Base-by-base conservation (phyloP, 2,797 vertebrate species). In the Intellagama lesueurii region DNA sequence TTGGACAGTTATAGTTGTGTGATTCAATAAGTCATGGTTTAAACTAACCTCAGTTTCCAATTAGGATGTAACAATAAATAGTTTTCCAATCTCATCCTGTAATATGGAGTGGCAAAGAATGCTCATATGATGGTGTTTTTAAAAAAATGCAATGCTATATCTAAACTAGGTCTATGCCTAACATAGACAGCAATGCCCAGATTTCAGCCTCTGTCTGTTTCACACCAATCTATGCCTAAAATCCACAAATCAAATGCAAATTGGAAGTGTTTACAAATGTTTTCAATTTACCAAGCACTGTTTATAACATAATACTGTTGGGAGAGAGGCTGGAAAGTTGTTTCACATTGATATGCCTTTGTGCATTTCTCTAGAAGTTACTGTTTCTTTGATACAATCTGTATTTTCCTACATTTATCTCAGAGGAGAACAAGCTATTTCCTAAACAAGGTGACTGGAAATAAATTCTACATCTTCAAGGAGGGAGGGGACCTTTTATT, bases 391-490 rank as follows among this genome's bases (percentile, higher is more conserved):
- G 44, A 28, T 90, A 47, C 14, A 89, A 90, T 89, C 0, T 4
- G n/a, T 91, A 92, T 73, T 90, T 44, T 22, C 81, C 24, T 44
- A 14, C 35, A 49, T n/a, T 19, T 85, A 87, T n/a, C 19, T 68
- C 86, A 83, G 73, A 91, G 26, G 22, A 86, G 7, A 0, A 0
- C 47, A 87, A 76, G 14, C 88, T 83, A 16, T 47, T 89, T 89
- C 64, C 91, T 90, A 28, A 91, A 87, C 19, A 92, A 91, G 56
- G 52, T 14, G 80, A 12, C 1, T 1, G 32, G 11, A 89, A 14
- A 79, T 89, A 93, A 92, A 87, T 77, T 87, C 91, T 89, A 32
- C 26, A n/a, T 83, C 2, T 91, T 92, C 72, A 30, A 90, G 88
- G 22, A 87, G 7, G 60, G 89, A 88, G 66, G 47, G 64, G 84